These are phyloP conservation scores for Apteryx owenii DNA, from an alignment of 2,113 vertebrate genomes.

Conservation along the genomic window DNA sequence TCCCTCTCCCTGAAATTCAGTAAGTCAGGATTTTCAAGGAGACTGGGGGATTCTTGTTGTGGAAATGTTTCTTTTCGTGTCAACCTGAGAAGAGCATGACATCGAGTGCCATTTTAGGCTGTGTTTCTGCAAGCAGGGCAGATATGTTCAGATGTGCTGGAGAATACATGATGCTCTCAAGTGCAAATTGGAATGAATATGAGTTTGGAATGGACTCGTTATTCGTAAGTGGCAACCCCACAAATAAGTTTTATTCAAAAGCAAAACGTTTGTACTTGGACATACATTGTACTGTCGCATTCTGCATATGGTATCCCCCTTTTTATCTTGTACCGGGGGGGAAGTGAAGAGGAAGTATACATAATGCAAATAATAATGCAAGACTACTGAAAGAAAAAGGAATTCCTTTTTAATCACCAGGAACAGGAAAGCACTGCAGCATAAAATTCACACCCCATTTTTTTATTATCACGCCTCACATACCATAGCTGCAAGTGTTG, in stretches of 20 bases:
- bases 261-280: not conserved
- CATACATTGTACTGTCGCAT: not conserved
- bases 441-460: constrained; percentile 20
- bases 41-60: not conserved
- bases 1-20: constrained; percentile 18
- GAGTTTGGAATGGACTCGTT: not conserved
- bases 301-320: not conserved
- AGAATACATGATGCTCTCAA: not conserved
- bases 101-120: not conserved
- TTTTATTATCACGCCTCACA: not conserved
- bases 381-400: not conserved
- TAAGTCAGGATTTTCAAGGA: not conserved
- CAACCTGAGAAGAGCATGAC: not conserved
- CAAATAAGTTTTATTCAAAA: not conserved
- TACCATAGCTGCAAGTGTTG: not conserved
- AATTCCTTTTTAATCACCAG: not conserved
- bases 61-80: not conserved
- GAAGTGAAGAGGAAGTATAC: not conserved
- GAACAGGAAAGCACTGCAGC: constrained; percentile 6
- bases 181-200: not conserved
- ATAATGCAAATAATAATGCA: not conserved
- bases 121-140: not conserved
- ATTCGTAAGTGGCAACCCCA: not conserved
- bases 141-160: not conserved
- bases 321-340: not conserved